Percentiles rank a stretch among this genome's conserved stretches.
phyloP scores from a whole-genome alignment of 2,888 invertebrate species.

The Neoitamus cyanurus region DNA sequence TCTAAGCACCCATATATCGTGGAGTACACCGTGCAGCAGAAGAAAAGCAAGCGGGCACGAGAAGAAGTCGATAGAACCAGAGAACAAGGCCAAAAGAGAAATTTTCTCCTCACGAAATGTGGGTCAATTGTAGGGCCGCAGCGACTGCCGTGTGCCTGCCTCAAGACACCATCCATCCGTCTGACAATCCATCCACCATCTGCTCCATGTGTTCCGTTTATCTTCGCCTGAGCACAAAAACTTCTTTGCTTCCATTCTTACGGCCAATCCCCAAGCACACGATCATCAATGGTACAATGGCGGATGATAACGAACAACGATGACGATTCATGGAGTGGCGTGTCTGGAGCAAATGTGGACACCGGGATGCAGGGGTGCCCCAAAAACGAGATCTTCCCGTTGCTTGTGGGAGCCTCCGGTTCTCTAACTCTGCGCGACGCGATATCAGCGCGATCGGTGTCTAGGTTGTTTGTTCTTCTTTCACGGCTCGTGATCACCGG shows the following conservation, averaged over 20 bases:
- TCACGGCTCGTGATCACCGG: neutral
- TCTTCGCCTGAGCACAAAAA: constrained; percentile 14
- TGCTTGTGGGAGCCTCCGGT: constrained; percentile 40
- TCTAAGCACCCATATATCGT: neutral
- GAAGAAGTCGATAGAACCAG: constrained; percentile 35
- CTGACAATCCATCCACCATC: neutral
- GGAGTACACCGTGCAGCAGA: neutral
- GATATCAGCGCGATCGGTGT: neutral
- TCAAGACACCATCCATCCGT: neutral
- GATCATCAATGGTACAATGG: constrained; percentile 1
- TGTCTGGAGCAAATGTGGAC: neutral
- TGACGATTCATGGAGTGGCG: neutral
- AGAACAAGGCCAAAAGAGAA: constrained; percentile 49
- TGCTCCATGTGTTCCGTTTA: constrained; percentile 25
- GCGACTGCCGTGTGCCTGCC: neutral
- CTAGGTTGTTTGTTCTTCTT: constrained; percentile 23
- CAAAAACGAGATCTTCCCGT: constrained; percentile 44
- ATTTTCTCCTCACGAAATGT: constrained; percentile 43
- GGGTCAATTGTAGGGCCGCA: constrained; percentile 44
- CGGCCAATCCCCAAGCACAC: neutral
- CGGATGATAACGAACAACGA: neutral
- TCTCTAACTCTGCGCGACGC: neutral
- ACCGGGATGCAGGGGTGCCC: neutral
- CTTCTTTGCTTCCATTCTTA: constrained; percentile 38
- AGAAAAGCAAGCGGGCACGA: neutral